phyloP scores from a whole-genome alignment of 2,888 invertebrate species.

The Seira sanloemensis region DNA sequence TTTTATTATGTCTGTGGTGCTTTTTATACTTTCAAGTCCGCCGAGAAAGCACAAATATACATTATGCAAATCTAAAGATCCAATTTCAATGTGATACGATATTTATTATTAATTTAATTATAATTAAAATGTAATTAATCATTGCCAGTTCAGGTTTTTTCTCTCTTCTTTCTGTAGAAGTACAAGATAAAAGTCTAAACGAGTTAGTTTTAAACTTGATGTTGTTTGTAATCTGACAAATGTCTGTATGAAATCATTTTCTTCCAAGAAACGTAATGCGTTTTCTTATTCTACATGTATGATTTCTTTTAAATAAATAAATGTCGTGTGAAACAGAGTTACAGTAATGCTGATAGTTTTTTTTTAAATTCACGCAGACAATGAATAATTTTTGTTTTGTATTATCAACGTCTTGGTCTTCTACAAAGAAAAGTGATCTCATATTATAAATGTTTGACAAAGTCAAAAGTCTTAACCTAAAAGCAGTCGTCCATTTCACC shows the following conservation, averaged over 20 bases:
- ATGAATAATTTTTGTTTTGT: slow-evolving; percentile 49
- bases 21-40: background rate
- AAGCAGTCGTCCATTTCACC: slow-evolving; percentile 54
- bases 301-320: too few species aligned
- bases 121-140: too few species aligned
- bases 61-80: background rate
- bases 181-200: too few species aligned
- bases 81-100: background rate
- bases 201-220: too few species aligned
- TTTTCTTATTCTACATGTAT: too few species aligned
- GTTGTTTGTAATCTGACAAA: too few species aligned
- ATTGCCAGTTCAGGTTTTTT: background rate
- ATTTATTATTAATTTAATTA: background rate
- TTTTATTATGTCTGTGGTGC: background rate
- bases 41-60: too few species aligned
- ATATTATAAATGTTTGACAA: slow-evolving; percentile 58
- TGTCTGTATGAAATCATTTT: too few species aligned
- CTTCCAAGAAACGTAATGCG: too few species aligned
- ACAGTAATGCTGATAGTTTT: too few species aligned
- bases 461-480: slow-evolving; percentile 57
- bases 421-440: slow-evolving; percentile 65
- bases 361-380: slow-evolving; percentile 36
- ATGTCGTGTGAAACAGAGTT: too few species aligned
- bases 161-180: background rate
- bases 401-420: slow-evolving; percentile 61